Base-by-base conservation (phyloP, 2,888 invertebrate species). In the Lepidocyrtinus sp. region DNA sequence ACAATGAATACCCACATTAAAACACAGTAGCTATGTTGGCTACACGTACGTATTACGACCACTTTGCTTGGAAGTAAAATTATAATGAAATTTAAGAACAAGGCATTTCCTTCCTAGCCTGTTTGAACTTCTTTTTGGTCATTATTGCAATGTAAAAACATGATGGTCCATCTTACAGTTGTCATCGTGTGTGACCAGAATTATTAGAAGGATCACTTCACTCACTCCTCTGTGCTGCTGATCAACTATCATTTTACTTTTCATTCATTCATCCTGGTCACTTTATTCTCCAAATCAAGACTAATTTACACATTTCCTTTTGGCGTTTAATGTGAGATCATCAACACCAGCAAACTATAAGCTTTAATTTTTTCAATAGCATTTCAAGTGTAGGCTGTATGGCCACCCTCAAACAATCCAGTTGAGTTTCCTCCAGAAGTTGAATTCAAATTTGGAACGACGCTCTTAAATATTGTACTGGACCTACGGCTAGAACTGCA, bases 241-340 rank as follows among this genome's bases (percentile, higher is more conserved):
- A 70, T 71, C 19, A 12, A 46, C n/a, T 69, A 55, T 55, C 55
- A 69, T 19, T 45, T 67, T 75, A 67, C n/a, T n/a, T 70, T 71
- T 77, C 71, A 71, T 71, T 71, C 77, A 77, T 77, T 77, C 77
- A 77, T 77, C 77, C 77, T 77, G 71, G 77, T 77, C 77, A 77
- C 65, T 77, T 77, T 71, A 77, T 77, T 77, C 65, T 64, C 77
- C 77, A 77, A 77, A 77, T 77, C 77, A 77, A 77, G 77, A 77
- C 77, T 77, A 77, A 77, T 77, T 77, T 77, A 77, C 77, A 77
- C 77, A 69, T 77, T 77, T 77, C 77, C 77, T 77, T 71, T 62
- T 55, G 71, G n/a, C 5, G 17, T 55, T n/a, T n/a, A n/a, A n/a
- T n/a, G n/a, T n/a, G n/a, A n/a, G n/a, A 19, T 22, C 61, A 36